A percentile compares a stretch with the other conserved stretches of the same genome.
Conservation (phyloP, 2,797 vertebrate genomes). For the Megalops cyprinoides region DNA sequence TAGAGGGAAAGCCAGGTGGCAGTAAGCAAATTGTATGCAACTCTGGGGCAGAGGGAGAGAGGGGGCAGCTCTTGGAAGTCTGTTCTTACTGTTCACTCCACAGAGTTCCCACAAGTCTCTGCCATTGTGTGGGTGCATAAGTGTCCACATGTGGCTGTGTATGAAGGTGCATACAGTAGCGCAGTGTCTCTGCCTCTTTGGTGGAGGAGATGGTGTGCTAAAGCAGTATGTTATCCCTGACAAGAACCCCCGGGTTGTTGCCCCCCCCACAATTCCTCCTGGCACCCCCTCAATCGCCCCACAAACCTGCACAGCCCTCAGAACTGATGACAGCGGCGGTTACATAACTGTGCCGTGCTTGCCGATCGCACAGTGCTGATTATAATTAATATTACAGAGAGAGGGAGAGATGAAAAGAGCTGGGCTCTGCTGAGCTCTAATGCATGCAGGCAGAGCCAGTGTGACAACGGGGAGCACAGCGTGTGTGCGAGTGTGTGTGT, state of each 20-base stretch:
- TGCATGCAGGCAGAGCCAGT: neutral
- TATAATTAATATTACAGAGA: constrained; percentile 11
- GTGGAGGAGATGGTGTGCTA: no score
- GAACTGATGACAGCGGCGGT: neutral
- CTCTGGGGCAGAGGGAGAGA: no score
- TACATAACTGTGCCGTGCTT: neutral
- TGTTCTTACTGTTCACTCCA: no score
- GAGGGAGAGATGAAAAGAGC: neutral
- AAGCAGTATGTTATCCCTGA: no score
- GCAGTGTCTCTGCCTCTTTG: constrained; percentile 24
- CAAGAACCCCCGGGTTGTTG: constrained; percentile 35
- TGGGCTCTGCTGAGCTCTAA: neutral
- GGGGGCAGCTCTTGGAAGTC: no score
- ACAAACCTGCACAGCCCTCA: neutral
- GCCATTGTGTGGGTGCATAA: no score
- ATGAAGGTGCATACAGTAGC: neutral
- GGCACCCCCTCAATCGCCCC: neutral
- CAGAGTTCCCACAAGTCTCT: no score
- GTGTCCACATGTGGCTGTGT: no score
- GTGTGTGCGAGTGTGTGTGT: neutral
- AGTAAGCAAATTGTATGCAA: no score
- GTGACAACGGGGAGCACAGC: neutral
- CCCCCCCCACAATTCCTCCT: constrained; percentile 20
- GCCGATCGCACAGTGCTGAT: neutral
- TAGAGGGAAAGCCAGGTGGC: neutral